Base-by-base conservation (phyloP, 37 sponge, comb jelly and placozoan genomes). In the Hexactinellida sp. region DNA sequence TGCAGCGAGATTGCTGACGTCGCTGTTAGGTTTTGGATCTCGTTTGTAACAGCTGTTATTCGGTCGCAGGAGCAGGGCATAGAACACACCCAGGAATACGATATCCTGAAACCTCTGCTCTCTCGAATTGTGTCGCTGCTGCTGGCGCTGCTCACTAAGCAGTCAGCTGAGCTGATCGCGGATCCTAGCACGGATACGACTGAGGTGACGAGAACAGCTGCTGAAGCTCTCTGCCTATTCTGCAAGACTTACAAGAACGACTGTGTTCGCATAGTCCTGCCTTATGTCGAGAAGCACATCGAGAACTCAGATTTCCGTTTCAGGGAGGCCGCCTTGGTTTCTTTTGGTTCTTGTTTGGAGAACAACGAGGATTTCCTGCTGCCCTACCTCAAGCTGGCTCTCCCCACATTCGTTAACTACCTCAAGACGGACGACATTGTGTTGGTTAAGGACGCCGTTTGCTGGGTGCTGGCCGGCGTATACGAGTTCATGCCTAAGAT, bases 401-500 rank as follows among this genome's bases (percentile, higher is more conserved):
- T 63, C 30, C 76, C 76, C 34, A 32, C 76, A 5, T 63, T 63
- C 13, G 76, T 63, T 10, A 63, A 63, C 76, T 63, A 63, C 76
- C 76, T 63, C 28, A 63, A 63, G 34, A 63, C 76, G 34, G 76
- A 63, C 34, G 76, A 63, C 5, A 63, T 63, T n/a, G 30, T 63
- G 28, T n/a, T 63, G 13, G 76, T 63, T n/a, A 63, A 63, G 34
- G 76, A 63, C 34, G 76, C 76, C 34, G 76, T 63, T 3, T 63
- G 76, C 34, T 63, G 76, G 76, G 76, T 63, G 5, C 76, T 63
- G 25, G 76, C 76, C 3, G 76, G 76, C 13, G 76, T 63, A n/a
- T 63, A 63, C 34, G 76, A 63, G 34, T 63, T 63, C 76, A 63
- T 63, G 76, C 76, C 76, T 32, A 63, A 63, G 76, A 63, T 63